These are phyloP conservation scores for Zalophus californianus DNA, from an alignment of 2,797 vertebrate species.

Conservation along the genomic window DNA sequence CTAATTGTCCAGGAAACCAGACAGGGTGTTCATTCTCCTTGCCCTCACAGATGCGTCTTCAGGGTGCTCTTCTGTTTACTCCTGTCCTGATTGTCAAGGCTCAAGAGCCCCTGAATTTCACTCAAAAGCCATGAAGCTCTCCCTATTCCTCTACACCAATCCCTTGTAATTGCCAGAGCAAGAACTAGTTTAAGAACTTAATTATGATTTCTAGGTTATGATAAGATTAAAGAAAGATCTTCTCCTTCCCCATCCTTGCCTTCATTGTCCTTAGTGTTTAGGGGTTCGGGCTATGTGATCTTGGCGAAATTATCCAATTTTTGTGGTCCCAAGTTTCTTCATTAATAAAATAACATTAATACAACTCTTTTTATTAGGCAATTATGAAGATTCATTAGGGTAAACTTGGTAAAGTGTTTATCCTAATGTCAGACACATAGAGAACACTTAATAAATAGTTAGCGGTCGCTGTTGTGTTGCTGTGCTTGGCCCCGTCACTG, in stretches of 20 bases:
- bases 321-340: neutral
- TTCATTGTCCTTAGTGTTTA: neutral
- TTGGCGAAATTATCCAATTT: neutral
- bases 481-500: neutral
- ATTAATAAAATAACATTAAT: neutral
- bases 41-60: neutral
- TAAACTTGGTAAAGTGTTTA: neutral
- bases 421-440: neutral
- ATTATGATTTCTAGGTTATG: neutral
- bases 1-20: neutral
- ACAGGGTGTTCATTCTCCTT: neutral
- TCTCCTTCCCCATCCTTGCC: rapidly evolving
- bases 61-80: neutral
- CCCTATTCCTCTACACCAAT: neutral
- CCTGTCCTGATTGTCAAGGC: neutral
- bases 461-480: neutral
- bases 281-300: neutral
- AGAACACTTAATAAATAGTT: neutral
- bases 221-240: neutral
- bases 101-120: neutral
- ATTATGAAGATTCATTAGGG: neutral
- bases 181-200: neutral
- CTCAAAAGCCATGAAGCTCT: neutral
- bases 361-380: neutral
- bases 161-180: neutral